Conservation (phyloP, 1,140 invertebrate species). For the Neoseiulus cucumeris region DNA sequence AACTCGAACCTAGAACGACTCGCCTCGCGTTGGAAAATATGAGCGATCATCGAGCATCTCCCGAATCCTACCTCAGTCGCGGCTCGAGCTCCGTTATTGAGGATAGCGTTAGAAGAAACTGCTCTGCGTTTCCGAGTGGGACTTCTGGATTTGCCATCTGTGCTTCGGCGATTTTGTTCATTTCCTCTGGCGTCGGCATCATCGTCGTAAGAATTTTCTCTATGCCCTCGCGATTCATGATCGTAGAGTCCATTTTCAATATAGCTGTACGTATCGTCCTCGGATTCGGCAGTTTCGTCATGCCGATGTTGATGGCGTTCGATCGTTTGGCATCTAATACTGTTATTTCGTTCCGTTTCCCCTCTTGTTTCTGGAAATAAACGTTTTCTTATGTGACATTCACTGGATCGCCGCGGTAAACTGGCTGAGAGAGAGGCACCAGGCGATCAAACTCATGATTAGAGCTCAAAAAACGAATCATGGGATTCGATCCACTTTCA, state of each 20-base stretch:
- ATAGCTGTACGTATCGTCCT: constrained; percentile 90
- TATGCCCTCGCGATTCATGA: constrained; percentile 93
- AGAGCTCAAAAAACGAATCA: too few species aligned
- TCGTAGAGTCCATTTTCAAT: constrained; percentile 94
- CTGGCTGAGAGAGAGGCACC: too few species aligned
- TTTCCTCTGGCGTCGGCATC: constrained; percentile 92
- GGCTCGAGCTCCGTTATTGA: constrained; percentile 89
- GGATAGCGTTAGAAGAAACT: constrained; percentile 83
- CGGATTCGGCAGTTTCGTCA: constrained; percentile 92
- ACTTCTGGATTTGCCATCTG: constrained; percentile 79
- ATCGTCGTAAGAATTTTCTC: constrained; percentile 79
- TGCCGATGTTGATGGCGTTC: constrained; percentile 98
- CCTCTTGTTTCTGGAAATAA: constrained; percentile 38
- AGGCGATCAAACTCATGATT: too few species aligned
- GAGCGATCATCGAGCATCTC: too few species aligned
- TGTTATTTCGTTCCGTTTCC: constrained; percentile 83
- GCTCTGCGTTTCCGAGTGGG: constrained; percentile 87
- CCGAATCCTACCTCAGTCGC: constrained; percentile 35
- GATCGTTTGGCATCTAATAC: constrained; percentile 92
- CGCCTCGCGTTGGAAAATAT: too few species aligned
- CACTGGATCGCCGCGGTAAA: too few species aligned
- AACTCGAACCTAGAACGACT: too few species aligned
- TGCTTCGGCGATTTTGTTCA: constrained; percentile 84
- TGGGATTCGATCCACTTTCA: too few species aligned
- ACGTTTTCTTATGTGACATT: too few species aligned